Evolutionary conservation across 2,888 invertebrate genomes (phyloP).

Genomic region (Dicyrtomina minuta): DNA sequence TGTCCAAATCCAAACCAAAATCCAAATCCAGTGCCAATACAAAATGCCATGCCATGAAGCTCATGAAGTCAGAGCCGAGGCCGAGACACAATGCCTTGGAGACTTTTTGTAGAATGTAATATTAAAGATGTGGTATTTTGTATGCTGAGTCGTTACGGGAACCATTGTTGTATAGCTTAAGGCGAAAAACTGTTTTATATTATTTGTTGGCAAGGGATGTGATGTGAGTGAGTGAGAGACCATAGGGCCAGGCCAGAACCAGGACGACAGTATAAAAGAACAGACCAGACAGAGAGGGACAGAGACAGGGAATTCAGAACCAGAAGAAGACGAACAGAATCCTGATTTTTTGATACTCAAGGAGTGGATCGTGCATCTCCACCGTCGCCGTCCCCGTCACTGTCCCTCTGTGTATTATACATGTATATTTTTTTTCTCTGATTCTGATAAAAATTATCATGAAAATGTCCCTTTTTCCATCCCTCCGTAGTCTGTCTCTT

Average conservation of each 20-base stretch:
- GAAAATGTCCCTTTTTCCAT: conserved; percentile 4
- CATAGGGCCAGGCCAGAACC: too few species aligned
- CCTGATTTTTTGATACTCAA: not conserved
- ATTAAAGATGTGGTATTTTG: conserved; percentile 36
- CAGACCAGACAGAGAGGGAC: not conserved
- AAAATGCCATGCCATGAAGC: not conserved
- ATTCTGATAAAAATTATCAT: conserved; percentile 5
- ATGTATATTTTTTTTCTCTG: conserved; percentile 4
- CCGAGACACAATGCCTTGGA: conserved; percentile 12
- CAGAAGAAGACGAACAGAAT: not conserved
- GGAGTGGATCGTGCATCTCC: not conserved
- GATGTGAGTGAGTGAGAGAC: not conserved
- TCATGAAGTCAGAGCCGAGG: conserved; percentile 5
- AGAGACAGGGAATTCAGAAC: not conserved
- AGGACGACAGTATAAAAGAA: not conserved
- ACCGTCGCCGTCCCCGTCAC: not conserved
- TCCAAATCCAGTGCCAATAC: too few species aligned
- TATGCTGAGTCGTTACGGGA: conserved; percentile 30
- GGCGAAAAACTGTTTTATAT: conserved; percentile 32
- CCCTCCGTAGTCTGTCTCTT: too few species aligned
- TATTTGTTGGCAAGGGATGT: conserved; percentile 4
- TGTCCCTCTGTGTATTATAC: not conserved
- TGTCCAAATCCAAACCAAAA: too few species aligned
- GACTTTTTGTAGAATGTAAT: conserved; percentile 29
- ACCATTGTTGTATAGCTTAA: conserved; percentile 33